Percentiles rank a stretch among this genome's conserved stretches.
phyloP scores from a whole-genome alignment of 1,140 invertebrate species.

The Monomorium pharaonis region DNA sequence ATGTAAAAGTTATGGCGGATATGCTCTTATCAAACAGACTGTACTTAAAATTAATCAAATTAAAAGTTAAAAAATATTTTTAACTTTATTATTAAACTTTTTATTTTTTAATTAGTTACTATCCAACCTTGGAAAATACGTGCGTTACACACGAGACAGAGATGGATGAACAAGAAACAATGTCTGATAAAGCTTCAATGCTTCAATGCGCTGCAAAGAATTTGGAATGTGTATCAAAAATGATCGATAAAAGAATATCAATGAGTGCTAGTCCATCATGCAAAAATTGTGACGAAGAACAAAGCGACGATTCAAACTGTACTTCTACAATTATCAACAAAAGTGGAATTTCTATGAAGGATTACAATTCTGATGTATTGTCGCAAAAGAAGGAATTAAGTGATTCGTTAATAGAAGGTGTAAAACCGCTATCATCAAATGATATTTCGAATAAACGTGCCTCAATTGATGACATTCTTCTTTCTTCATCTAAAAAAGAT shows the following conservation, averaged over 20 bases:
- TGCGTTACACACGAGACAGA: not conserved
- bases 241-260: not conserved
- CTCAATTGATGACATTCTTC: slow-evolving; percentile 81
- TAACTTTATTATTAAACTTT: too few relatives aligned
- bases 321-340: not conserved
- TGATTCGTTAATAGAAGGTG: slow-evolving; percentile 68
- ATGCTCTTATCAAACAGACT: too few relatives aligned
- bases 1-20: too few relatives aligned
- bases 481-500: slow-evolving; percentile 82
- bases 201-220: not conserved
- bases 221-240: not conserved
- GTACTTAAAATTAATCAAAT: too few relatives aligned
- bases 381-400: not conserved
- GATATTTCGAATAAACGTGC: slow-evolving; percentile 33
- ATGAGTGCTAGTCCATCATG: not conserved
- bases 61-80: too few relatives aligned
- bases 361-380: not conserved
- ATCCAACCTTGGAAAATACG: too few relatives aligned
- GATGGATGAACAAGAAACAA: not conserved
- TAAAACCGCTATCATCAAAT: slow-evolving; percentile 64
- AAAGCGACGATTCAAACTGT: not conserved
- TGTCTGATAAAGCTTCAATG: not conserved
- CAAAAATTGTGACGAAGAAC: not conserved
- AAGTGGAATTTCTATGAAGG: slow-evolving; percentile 8
- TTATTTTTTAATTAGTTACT: too few relatives aligned